Conservation (phyloP, 2,888 invertebrate species). For the Eubasilissa splendida region DNA sequence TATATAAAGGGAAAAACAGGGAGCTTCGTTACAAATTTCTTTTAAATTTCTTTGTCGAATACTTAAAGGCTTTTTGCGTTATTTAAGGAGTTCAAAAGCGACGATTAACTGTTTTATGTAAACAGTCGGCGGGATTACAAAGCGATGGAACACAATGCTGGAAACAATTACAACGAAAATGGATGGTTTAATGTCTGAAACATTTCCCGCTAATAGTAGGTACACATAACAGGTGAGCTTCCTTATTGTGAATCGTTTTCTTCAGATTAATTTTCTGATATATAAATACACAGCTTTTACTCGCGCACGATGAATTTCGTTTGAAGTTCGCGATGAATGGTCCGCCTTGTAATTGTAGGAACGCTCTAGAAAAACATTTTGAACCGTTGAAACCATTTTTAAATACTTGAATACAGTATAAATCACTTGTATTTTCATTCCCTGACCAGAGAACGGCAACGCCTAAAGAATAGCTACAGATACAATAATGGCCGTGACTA, state of each 20-base stretch:
- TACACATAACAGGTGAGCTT: background rate
- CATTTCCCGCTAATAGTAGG: conserved; percentile 16
- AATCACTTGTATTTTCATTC: no score
- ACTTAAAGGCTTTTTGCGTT: conserved; percentile 57
- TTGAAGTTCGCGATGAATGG: no score
- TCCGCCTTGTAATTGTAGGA: no score
- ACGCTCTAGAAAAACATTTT: no score
- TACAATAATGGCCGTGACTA: no score
- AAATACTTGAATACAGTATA: no score
- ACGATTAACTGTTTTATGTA: conserved; percentile 57
- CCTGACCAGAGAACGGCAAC: no score
- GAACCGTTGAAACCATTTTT: no score
- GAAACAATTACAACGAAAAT: conserved; percentile 53
- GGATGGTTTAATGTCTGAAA: conserved; percentile 48
- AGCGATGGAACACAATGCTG: conserved; percentile 45
- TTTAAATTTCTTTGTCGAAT: conserved; percentile 57
- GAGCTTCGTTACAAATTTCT: conserved; percentile 48
- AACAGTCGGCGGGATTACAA: conserved; percentile 54
- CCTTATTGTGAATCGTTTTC: conserved; percentile 18
- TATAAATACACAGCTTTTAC: background rate
- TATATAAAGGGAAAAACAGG: conserved; percentile 11
- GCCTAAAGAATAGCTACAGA: no score
- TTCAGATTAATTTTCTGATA: conserved; percentile 16
- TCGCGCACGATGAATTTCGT: no score
- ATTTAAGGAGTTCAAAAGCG: conserved; percentile 56